A percentile compares a stretch with the other conserved stretches of the same genome.
These are phyloP conservation scores for Halocaridina rubra DNA, from an alignment of 2,888 invertebrate species.

Conservation along the genomic window DNA sequence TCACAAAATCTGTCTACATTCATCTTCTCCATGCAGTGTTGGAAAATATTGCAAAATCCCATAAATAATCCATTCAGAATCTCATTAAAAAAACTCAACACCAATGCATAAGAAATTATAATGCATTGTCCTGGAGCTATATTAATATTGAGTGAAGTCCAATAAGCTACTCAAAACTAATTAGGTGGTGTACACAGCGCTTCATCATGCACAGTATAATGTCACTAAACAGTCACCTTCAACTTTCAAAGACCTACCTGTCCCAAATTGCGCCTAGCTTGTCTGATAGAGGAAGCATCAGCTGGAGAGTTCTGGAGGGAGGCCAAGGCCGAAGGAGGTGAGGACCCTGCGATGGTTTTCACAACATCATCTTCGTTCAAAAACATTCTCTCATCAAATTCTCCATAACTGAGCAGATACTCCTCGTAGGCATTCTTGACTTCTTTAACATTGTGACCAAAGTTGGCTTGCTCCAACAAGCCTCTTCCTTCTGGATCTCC, in stretches of 20 bases:
- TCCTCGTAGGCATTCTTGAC: constrained; percentile 90
- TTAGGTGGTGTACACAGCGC: too few relatives aligned
- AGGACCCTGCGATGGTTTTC: constrained; percentile 19
- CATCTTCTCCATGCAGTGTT: too few relatives aligned
- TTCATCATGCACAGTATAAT: too few relatives aligned
- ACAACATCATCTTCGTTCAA: constrained; percentile 74
- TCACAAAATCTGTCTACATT: too few relatives aligned
- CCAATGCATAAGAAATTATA: too few relatives aligned
- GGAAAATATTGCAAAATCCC: too few relatives aligned
- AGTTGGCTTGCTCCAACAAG: constrained; percentile 81
- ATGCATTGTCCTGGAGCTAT: too few relatives aligned
- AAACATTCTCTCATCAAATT: constrained; percentile 97
- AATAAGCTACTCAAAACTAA: too few relatives aligned
- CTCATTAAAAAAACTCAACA: too few relatives aligned
- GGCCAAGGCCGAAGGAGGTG: constrained; percentile 60
- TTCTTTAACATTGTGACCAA: constrained; percentile 87
- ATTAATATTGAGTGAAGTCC: too few relatives aligned
- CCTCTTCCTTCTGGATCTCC: constrained; percentile 82
- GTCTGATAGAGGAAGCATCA: constrained; percentile 27
- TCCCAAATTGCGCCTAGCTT: constrained; percentile 40
- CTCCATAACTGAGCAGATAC: constrained; percentile 88
- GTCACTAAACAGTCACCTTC: too few relatives aligned
- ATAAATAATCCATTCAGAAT: too few relatives aligned
- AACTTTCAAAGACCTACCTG: constrained; percentile 26
- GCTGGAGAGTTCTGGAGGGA: constrained; percentile 32